These are phyloP conservation scores for Uria lomvia DNA, from an alignment of 2,113 vertebrate species.

Conservation along the genomic window DNA sequence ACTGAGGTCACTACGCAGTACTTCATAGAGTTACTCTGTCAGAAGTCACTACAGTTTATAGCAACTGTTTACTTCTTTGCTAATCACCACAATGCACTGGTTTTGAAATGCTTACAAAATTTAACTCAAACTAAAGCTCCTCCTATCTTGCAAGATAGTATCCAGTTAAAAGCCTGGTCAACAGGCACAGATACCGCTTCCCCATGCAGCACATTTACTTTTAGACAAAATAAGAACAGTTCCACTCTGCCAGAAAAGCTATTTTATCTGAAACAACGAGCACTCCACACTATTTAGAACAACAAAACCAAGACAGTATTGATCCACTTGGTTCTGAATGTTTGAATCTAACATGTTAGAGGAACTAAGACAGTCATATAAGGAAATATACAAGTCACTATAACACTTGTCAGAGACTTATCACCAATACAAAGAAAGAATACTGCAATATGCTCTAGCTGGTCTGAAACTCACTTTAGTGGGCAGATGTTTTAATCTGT, in stretches of 20 bases:
- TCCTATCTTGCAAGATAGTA: background rate
- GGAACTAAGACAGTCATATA: background rate
- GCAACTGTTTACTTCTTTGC: background rate
- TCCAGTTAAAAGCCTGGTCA: background rate
- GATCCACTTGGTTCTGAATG: background rate
- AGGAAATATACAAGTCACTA: fast-evolving
- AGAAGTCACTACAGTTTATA: background rate
- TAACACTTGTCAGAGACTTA: background rate
- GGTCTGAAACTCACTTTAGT: background rate
- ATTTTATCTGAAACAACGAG: background rate
- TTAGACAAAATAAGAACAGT: background rate
- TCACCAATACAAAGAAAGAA: background rate
- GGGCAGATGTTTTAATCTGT: too few species aligned
- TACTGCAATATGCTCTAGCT: background rate
- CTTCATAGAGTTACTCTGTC: background rate
- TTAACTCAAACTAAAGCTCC: background rate
- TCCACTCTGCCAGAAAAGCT: background rate
- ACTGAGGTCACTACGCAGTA: background rate
- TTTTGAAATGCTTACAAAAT: background rate
- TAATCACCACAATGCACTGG: background rate
- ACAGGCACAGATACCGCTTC: background rate
- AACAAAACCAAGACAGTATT: background rate
- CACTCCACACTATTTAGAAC: background rate
- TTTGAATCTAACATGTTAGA: background rate
- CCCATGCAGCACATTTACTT: background rate